Percentiles rank a stretch among this genome's conserved stretches.
phyloP scores from a whole-genome alignment of 2,113 vertebrate species.

The Sebastes fasciatus region DNA sequence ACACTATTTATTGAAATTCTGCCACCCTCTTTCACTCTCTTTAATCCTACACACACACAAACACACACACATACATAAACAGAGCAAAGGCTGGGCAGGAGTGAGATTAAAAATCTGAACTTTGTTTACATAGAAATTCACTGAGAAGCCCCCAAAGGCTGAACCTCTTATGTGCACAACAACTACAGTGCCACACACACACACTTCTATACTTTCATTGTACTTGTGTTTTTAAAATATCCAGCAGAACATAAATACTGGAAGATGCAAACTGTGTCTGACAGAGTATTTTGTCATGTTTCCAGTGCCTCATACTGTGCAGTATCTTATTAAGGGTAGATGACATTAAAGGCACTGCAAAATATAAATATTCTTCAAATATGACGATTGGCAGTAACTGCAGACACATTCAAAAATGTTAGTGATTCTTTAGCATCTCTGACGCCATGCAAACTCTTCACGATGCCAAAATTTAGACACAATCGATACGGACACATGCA shows the following conservation, averaged over 20 bases:
- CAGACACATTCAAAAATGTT: neutral
- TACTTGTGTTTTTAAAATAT: neutral
- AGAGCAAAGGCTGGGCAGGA: neutral
- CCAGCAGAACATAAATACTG: neutral
- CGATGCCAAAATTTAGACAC: too few relatives aligned
- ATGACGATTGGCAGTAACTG: neutral
- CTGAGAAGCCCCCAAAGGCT: neutral
- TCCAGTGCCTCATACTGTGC: constrained; percentile 7
- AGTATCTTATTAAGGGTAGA: constrained; percentile 10
- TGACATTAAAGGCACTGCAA: neutral
- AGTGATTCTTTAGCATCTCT: too few relatives aligned
- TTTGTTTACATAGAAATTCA: constrained; percentile 11
- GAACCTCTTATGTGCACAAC: neutral
- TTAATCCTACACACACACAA: constrained; percentile 8
- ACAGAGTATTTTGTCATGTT: neutral
- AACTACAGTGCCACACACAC: constrained; percentile 7
- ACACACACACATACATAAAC: neutral
- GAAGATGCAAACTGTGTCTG: neutral
- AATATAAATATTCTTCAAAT: neutral
- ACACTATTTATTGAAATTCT: constrained; percentile 40
- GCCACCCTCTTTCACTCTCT: constrained; percentile 8
- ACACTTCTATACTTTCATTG: constrained; percentile 7
- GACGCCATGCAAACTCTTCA: too few relatives aligned
- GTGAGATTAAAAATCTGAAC: constrained; percentile 28
- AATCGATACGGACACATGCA: too few relatives aligned